Evolutionary conservation across 92 coral and sea anemone species (phyloP).

Genomic region (Parazoanthus swiftii): DNA sequence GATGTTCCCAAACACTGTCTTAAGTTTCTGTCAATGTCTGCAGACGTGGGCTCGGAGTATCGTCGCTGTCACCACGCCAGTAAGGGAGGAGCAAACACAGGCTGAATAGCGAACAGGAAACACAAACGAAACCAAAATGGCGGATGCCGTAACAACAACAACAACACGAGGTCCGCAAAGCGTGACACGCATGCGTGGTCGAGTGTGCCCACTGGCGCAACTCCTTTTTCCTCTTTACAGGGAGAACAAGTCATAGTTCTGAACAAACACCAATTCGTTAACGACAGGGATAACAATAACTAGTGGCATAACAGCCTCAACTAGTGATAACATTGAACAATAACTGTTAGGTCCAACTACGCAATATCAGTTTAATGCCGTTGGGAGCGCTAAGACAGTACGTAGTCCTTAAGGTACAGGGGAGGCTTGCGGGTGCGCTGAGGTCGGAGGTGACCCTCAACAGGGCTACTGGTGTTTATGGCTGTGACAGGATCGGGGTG

Average conservation of each 20-base stretch:
- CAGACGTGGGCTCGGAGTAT: no score
- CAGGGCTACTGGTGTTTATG: background rate
- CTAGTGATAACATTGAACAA: background rate
- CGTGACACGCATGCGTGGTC: constrained; percentile 26
- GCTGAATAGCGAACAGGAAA: no score
- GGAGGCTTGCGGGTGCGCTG: constrained; percentile 7
- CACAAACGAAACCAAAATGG: background rate
- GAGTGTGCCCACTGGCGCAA: constrained; percentile 22
- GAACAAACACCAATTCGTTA: no score
- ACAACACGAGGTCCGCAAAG: constrained; percentile 11
- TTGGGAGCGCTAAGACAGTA: background rate
- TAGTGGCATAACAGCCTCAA: constrained; percentile 15
- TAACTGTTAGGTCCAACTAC: background rate
- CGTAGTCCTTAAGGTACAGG: background rate
- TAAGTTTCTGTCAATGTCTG: no score
- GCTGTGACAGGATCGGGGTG: background rate
- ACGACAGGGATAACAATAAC: constrained; percentile 24
- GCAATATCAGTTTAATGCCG: background rate
- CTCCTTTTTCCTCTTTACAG: constrained; percentile 21
- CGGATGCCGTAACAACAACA: constrained; percentile 14
- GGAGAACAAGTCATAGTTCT: background rate
- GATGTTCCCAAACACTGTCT: no score
- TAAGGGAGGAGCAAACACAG: no score
- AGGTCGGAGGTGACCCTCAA: background rate
- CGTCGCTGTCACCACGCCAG: no score